Percentiles rank a stretch among this genome's conserved stretches.
Evolutionary conservation across 2,888 invertebrate species (phyloP).

Genomic region (Melieria omissa): DNA sequence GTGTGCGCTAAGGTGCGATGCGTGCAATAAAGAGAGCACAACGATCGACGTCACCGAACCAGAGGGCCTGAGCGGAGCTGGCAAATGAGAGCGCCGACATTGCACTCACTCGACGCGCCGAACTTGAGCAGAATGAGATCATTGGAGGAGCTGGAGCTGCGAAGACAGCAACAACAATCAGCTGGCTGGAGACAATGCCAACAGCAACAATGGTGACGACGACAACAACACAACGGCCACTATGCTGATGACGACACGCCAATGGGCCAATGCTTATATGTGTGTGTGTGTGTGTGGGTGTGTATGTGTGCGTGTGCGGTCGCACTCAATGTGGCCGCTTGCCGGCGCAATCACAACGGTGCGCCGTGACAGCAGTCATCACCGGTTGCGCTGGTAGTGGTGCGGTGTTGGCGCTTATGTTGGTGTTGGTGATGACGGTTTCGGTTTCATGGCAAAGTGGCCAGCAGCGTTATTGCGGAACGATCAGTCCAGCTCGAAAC

Average conservation of each 20-base stretch:
- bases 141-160: constrained; percentile 22
- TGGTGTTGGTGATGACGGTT: too few relatives aligned
- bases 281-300: not conserved
- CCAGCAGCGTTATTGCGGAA: constrained; percentile 45
- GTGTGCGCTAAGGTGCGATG: too few relatives aligned
- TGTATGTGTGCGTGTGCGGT: not conserved
- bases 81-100: too few relatives aligned
- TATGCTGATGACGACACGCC: constrained; percentile 1
- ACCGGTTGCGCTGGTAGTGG: too few relatives aligned
- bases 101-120: not conserved
- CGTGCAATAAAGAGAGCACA: too few relatives aligned
- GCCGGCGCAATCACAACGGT: too few relatives aligned
- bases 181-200: constrained; percentile 37
- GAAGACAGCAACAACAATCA: constrained; percentile 23
- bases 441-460: too few relatives aligned
- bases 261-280: not conserved
- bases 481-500: constrained; percentile 63
- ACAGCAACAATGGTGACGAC: constrained; percentile 24
- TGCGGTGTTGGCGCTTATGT: too few relatives aligned
- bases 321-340: not conserved
- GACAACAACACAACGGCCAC: constrained; percentile 11
- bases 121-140: constrained; percentile 28
- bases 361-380: too few relatives aligned
- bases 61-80: too few relatives aligned
- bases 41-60: too few relatives aligned